phyloP scores from a whole-genome alignment of 2,797 vertebrate species.

The Huso huso region DNA sequence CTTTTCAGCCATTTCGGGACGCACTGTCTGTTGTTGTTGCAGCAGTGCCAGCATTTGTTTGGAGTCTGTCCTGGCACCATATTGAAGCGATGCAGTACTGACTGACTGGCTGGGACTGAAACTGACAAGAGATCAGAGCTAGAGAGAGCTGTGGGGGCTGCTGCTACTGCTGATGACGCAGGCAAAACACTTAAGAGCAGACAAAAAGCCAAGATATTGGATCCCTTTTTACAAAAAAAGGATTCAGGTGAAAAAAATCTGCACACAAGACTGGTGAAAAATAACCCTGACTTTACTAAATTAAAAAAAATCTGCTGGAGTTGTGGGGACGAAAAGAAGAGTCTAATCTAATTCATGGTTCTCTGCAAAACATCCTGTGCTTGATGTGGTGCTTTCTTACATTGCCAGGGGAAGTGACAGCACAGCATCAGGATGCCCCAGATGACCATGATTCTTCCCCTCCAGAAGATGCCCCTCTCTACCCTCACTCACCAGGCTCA shows the following conservation, averaged over 20 bases:
- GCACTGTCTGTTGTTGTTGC: conserved; percentile 5
- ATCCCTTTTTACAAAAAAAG: no score
- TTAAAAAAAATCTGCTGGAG: no score
- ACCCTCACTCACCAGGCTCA: conserved; percentile 92
- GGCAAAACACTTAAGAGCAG: conserved; percentile 77
- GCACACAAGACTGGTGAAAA: no score
- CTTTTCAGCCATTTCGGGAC: conserved; percentile 22
- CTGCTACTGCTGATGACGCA: conserved; percentile 71
- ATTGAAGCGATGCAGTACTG: conserved; percentile 61
- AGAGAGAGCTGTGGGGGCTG: conserved; percentile 37
- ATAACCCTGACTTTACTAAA: no score
- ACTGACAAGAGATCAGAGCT: conserved; percentile 61
- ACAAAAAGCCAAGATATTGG: no score
- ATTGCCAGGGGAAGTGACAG: conserved; percentile 47
- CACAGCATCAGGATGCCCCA: conserved; percentile 82
- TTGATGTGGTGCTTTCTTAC: background rate
- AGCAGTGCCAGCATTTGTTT: conserved; percentile 38
- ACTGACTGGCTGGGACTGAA: conserved; percentile 56
- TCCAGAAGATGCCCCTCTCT: conserved; percentile 92
- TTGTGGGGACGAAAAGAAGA: no score
- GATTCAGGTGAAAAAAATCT: no score
- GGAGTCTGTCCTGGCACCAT: conserved; percentile 67
- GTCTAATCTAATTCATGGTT: no score
- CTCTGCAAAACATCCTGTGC: no score
- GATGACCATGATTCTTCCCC: conserved; percentile 98